Evolutionary conservation across 2,113 vertebrate species (phyloP).

Genomic region (Globicephala melas): DNA sequence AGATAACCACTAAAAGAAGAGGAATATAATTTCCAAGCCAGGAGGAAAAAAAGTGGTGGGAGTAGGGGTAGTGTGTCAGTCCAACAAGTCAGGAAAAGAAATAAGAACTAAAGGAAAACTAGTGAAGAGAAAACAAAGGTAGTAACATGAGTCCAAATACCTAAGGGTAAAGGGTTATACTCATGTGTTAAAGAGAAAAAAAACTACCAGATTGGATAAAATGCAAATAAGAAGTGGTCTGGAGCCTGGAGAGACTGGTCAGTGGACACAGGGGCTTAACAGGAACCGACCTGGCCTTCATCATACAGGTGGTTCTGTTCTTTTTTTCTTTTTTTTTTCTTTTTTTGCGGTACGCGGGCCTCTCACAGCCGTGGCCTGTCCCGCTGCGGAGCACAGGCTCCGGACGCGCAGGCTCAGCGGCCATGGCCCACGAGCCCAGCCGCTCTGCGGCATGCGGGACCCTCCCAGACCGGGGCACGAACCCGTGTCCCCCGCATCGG

Average conservation of each 20-base stretch:
- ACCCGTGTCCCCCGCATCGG: no score
- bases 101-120: background rate
- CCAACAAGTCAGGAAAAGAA: background rate
- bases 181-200: background rate
- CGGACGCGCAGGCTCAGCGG: no score
- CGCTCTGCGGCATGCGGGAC: no score
- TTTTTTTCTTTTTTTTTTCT: background rate
- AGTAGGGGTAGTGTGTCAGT: background rate
- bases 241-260: background rate
- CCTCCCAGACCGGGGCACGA: no score
- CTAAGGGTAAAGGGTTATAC: background rate
- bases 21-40: background rate
- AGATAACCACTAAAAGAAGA: background rate
- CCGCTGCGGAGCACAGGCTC: no score
- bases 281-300: background rate
- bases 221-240: background rate
- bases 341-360: no score
- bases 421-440: no score
- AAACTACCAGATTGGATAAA: background rate
- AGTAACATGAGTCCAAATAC: background rate
- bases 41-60: background rate
- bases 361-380: no score
- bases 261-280: background rate
- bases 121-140: background rate
- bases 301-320: background rate